Conservation (phyloP, 2,113 vertebrate species). For the Sylvia atricapilla region DNA sequence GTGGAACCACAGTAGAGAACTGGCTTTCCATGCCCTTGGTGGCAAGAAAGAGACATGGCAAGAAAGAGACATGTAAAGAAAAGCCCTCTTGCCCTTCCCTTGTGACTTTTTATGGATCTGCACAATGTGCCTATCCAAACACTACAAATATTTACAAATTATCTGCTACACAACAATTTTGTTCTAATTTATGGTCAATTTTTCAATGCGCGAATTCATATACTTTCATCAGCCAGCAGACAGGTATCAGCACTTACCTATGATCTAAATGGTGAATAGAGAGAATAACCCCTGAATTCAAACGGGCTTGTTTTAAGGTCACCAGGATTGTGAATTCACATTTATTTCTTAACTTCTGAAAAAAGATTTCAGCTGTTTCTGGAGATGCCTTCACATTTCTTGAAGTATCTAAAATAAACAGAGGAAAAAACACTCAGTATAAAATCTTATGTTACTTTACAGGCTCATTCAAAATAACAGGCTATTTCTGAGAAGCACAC, state of each 20-base stretch:
- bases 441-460: neutral
- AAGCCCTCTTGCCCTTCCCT: neutral
- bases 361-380: constrained; percentile 81
- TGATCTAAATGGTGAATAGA: constrained; percentile 93
- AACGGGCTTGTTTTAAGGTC: constrained; percentile 88
- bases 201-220: neutral
- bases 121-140: neutral
- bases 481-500: neutral
- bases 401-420: constrained; percentile 78
- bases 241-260: constrained; percentile 73
- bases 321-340: constrained; percentile 91
- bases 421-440: neutral
- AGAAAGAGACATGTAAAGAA: neutral
- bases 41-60: neutral
- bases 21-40: neutral
- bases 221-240: neutral
- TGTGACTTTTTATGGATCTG: neutral
- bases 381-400: constrained; percentile 87
- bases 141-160: neutral
- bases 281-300: constrained; percentile 95
- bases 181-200: neutral
- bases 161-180: neutral
- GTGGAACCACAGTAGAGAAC: neutral
- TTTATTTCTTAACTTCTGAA: constrained; percentile 93
- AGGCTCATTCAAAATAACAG: neutral